A percentile compares a stretch with the other conserved stretches of the same genome.
Conservation (phyloP, 1,140 invertebrate species). For the Brachionus sp. region DNA sequence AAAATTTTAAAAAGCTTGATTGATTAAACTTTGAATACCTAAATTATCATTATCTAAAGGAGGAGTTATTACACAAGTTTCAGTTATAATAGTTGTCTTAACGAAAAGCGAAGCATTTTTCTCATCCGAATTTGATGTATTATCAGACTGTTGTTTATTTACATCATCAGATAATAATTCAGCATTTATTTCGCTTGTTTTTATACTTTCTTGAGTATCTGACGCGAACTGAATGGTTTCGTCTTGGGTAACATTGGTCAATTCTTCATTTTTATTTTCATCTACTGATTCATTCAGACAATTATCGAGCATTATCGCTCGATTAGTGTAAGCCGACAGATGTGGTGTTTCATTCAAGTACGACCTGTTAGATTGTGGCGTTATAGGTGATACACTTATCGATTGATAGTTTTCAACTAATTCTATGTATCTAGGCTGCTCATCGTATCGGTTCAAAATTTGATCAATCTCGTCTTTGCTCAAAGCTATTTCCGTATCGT, state of each 20-base stretch:
- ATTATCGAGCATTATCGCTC: background rate
- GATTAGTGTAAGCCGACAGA: background rate
- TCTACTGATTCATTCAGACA: background rate
- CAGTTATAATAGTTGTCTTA: background rate
- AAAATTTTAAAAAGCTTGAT: background rate
- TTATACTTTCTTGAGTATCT: background rate
- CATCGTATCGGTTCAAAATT: background rate
- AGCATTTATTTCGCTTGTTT: background rate
- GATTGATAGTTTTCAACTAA: background rate
- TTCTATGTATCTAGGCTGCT: background rate
- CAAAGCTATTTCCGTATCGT: background rate
- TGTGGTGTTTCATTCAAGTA: background rate
- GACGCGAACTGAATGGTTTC: background rate
- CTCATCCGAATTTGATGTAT: background rate
- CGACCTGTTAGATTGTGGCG: background rate
- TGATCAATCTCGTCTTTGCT: background rate
- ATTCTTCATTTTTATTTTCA: background rate
- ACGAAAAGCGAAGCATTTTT: background rate
- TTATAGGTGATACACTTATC: background rate
- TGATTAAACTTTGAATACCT: background rate
- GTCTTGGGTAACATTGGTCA: background rate
- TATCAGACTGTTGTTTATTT: background rate
- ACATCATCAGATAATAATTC: background rate
- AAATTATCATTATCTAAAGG: background rate
- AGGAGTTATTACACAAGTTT: background rate